phyloP scores from a whole-genome alignment of 1,140 invertebrate species.

The Drosophila ohnishii region DNA sequence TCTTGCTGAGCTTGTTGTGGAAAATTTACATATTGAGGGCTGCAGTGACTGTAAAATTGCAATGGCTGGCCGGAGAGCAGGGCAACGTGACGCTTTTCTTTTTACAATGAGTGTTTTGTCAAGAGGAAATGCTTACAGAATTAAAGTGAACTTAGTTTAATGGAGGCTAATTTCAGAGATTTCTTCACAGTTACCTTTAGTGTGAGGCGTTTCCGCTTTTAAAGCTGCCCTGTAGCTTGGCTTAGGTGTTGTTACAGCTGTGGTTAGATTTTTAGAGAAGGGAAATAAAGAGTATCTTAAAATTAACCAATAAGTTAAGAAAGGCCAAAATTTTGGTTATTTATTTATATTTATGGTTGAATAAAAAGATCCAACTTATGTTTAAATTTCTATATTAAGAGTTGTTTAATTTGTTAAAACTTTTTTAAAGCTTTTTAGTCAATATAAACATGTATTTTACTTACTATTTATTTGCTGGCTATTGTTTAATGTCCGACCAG shows the following conservation, averaged over 20 bases:
- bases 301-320: neutral
- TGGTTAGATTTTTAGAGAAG: neutral
- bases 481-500: constrained; percentile 9
- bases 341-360: neutral
- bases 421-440: no score
- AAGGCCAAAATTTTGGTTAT: neutral
- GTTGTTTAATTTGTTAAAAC: neutral
- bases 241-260: neutral
- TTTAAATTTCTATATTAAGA: no score
- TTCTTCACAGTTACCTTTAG: constrained; percentile 33
- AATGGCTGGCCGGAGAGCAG: constrained; percentile 18
- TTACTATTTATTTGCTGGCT: neutral
- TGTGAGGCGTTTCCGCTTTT: constrained; percentile 22
- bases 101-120: constrained; percentile 29
- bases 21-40: constrained; percentile 68
- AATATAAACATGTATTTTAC: neutral
- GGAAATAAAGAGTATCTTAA: neutral
- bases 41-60: constrained; percentile 28
- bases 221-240: constrained; percentile 8
- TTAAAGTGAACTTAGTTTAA: constrained; percentile 35
- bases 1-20: neutral
- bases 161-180: constrained; percentile 28
- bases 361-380: neutral
- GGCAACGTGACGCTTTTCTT: constrained; percentile 8
- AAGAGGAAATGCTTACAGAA: constrained; percentile 25